A percentile compares a stretch with the other conserved stretches of the same genome.
Evolutionary conservation across 2,113 vertebrate genomes (phyloP).

Genomic region (Limanda limanda): DNA sequence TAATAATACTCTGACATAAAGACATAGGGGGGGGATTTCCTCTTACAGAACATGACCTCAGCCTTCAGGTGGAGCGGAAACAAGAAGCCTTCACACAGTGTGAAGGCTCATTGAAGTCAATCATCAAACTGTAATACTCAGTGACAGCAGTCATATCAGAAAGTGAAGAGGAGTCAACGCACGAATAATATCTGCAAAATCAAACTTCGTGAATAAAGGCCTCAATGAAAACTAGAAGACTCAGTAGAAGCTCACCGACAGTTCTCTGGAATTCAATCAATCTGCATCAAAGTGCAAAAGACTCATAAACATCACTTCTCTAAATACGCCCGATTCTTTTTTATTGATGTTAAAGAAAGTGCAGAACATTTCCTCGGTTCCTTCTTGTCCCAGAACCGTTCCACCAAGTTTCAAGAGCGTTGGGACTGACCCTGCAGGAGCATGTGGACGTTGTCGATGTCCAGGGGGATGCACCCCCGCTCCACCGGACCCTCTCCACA

Average conservation of each 20-base stretch:
- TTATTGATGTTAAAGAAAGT: no score
- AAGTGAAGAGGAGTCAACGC: neutral
- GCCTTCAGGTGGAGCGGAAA: neutral
- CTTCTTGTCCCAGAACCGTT: no score
- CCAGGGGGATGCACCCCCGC: constrained; percentile 72
- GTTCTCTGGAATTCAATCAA: no score
- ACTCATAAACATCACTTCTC: no score
- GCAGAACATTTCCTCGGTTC: no score
- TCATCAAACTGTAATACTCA: neutral
- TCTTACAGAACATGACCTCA: neutral
- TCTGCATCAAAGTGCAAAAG: no score
- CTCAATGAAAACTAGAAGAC: no score
- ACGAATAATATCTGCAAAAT: no score
- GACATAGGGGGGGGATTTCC: neutral
- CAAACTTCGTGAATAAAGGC: no score
- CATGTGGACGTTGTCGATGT: constrained; percentile 83
- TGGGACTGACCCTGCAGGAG: constrained; percentile 81
- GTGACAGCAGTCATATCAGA: neutral
- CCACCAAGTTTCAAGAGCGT: no score
- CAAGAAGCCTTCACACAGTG: neutral
- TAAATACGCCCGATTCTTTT: no score
- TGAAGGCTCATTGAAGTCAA: neutral
- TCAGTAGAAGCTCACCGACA: no score
- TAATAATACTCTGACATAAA: constrained; percentile 23
- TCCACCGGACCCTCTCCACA: constrained; percentile 59